Evolutionary conservation across 2,888 invertebrate species (phyloP).

Genomic region (Pecten maximus): DNA sequence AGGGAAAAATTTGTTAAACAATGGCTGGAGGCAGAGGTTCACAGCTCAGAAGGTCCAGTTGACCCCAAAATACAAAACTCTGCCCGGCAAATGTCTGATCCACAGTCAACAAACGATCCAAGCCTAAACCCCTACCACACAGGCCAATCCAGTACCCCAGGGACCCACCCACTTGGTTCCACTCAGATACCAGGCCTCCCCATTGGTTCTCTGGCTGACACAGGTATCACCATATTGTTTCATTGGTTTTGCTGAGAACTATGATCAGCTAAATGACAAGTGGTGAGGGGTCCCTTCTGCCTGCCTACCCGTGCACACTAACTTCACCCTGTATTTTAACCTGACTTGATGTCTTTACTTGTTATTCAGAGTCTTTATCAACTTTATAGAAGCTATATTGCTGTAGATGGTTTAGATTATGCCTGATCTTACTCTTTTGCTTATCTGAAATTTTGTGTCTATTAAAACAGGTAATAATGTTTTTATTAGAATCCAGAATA

Average conservation of each 20-base stretch:
- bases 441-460: background rate
- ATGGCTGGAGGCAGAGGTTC: constrained; percentile 37
- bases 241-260: background rate
- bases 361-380: too few relatives aligned
- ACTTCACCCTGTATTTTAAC: background rate
- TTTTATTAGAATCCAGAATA: background rate
- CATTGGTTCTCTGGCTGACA: background rate
- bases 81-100: background rate
- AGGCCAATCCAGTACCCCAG: background rate
- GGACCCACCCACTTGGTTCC: constrained; percentile 20
- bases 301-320: background rate
- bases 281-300: background rate
- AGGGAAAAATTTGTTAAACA: background rate
- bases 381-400: too few relatives aligned
- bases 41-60: background rate
- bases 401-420: too few relatives aligned
- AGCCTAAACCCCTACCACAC: constrained; percentile 2
- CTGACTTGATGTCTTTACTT: background rate
- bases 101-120: background rate
- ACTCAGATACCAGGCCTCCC: background rate
- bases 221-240: constrained; percentile 28
- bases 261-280: background rate
- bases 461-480: background rate
- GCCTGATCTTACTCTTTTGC: too few relatives aligned
- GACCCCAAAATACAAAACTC: background rate